A percentile compares a stretch with the other conserved stretches of the same genome.
Evolutionary conservation across 2,888 invertebrate species (phyloP).

Genomic region (Epinotia demarniana): DNA sequence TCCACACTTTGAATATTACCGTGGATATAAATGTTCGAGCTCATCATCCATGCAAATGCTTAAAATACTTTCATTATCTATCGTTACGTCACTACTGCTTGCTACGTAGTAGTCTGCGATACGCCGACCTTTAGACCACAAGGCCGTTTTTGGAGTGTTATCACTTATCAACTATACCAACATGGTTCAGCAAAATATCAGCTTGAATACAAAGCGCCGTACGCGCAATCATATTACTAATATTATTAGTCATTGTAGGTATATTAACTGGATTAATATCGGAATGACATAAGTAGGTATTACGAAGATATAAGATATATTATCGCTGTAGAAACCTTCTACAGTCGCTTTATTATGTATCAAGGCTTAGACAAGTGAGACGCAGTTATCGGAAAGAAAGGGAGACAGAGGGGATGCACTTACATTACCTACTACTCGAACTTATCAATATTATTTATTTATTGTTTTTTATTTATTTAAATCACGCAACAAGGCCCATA

Average conservation of each 20-base stretch:
- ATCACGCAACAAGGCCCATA: too few relatives aligned
- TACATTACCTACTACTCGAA: too few relatives aligned
- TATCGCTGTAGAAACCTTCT: not conserved
- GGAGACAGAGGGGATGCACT: too few relatives aligned
- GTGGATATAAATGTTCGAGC: not conserved
- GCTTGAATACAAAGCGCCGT: not conserved
- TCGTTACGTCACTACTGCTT: not conserved
- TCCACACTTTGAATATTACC: not conserved
- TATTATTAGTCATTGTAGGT: not conserved
- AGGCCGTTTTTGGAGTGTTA: slow-evolving; percentile 32
- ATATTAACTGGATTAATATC: not conserved
- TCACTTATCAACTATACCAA: slow-evolving; percentile 10
- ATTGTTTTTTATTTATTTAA: too few relatives aligned
- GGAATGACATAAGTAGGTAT: not conserved
- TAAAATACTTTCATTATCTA: not conserved
- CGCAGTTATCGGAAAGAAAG: too few relatives aligned
- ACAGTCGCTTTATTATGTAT: too few relatives aligned
- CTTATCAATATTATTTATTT: too few relatives aligned
- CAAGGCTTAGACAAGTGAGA: too few relatives aligned
- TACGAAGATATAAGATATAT: not conserved
- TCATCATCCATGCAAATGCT: not conserved
- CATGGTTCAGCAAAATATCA: not conserved
- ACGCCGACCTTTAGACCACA: slow-evolving; percentile 30
- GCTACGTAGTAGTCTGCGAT: slow-evolving; percentile 10
- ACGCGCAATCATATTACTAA: not conserved